A percentile compares a stretch with the other conserved stretches of the same genome.
These are phyloP conservation scores for Halotydeus destructor DNA, from an alignment of 1,140 invertebrate genomes.

Conservation along the genomic window DNA sequence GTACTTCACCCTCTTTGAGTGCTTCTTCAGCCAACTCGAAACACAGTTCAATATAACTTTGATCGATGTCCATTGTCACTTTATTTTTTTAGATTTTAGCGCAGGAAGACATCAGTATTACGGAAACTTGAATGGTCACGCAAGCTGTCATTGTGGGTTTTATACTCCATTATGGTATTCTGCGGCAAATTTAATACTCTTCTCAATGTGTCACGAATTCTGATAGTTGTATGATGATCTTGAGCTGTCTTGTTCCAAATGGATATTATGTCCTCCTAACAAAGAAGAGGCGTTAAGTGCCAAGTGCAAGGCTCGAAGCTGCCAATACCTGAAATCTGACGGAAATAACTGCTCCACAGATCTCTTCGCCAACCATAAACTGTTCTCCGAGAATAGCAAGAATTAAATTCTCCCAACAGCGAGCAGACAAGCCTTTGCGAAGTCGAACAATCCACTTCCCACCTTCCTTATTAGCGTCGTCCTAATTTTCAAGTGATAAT, in stretches of 20 bases:
- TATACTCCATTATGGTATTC: constrained; percentile 86
- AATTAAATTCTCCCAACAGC: constrained; percentile 95
- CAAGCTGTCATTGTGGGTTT: constrained; percentile 59
- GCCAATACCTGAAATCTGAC: constrained; percentile 62
- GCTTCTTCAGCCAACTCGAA: constrained; percentile 44
- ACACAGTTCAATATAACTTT: not conserved
- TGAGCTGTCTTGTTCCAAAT: constrained; percentile 90
- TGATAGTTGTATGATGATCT: constrained; percentile 58
- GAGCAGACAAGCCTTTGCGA: constrained; percentile 76
- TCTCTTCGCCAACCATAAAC: constrained; percentile 95
- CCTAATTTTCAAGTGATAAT: constrained; percentile 31
- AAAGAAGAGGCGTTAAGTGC: constrained; percentile 9
- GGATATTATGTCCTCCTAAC: constrained; percentile 82
- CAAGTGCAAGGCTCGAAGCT: not conserved
- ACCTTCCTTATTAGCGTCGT: constrained; percentile 76
- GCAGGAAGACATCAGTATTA: constrained; percentile 28
- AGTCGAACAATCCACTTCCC: constrained; percentile 92
- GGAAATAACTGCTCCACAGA: constrained; percentile 91
- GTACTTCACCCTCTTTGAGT: constrained; percentile 61
- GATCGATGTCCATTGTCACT: no score
- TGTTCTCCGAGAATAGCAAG: constrained; percentile 91
- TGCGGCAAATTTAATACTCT: constrained; percentile 80
- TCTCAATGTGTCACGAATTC: constrained; percentile 81
- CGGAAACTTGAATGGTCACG: constrained; percentile 29
- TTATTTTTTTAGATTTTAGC: constrained; percentile 18